These are phyloP conservation scores for Malurus leucopterus DNA, from an alignment of 2,797 vertebrate genomes.

Conservation along the genomic window DNA sequence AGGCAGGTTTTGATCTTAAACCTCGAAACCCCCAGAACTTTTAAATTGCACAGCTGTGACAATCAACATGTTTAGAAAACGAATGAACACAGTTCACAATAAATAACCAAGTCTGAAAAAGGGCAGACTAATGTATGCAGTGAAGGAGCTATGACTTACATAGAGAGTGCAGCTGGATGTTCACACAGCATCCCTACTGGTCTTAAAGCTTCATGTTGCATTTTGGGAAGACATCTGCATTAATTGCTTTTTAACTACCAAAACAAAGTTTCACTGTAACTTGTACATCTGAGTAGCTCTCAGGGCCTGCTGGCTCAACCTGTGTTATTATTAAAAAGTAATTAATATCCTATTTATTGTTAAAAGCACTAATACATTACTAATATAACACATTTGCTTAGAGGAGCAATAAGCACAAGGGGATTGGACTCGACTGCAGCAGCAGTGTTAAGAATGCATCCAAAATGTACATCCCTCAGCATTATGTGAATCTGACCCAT, in stretches of 20 bases:
- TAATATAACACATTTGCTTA: fast-evolving
- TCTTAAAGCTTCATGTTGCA: neutral
- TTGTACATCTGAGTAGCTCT: neutral
- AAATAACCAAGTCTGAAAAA: neutral
- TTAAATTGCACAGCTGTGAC: neutral
- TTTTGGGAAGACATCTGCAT: neutral
- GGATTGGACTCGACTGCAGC: neutral
- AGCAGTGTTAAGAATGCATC: neutral
- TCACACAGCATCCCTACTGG: neutral
- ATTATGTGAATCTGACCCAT: fast-evolving
- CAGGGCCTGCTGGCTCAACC: neutral
- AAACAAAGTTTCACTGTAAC: neutral
- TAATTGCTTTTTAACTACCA: neutral
- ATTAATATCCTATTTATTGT: neutral
- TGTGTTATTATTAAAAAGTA: neutral
- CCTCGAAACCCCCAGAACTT: neutral
- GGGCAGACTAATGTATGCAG: neutral
- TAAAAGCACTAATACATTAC: neutral
- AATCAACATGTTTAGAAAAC: neutral
- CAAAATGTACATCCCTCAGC: neutral
- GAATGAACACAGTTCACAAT: neutral
- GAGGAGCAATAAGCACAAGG: neutral
- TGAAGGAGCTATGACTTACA: neutral
- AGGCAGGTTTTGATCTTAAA: neutral
- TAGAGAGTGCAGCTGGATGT: neutral